Conservation (phyloP, 2,888 invertebrate genomes). For the Dioctria rufipes region DNA sequence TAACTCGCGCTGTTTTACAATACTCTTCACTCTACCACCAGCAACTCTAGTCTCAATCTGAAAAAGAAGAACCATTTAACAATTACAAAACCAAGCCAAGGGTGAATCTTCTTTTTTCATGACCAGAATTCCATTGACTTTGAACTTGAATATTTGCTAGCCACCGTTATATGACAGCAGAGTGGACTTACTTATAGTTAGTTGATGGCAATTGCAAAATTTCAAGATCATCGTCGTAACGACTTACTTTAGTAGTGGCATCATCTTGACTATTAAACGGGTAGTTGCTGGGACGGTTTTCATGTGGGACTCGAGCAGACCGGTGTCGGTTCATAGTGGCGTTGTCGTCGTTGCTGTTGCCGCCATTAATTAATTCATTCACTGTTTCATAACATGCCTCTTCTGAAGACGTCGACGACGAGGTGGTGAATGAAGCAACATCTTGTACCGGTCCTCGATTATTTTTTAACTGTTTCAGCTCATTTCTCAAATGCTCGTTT, state of each 20-base stretch:
- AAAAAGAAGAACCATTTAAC: background rate
- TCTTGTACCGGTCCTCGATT: conserved; percentile 40
- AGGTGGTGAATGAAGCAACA: conserved; percentile 43
- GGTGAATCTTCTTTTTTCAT: background rate
- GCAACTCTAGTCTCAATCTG: background rate
- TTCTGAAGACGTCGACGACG: conserved; percentile 60
- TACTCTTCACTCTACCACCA: background rate
- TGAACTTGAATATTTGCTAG: conserved; percentile 27
- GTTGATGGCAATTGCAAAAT: background rate
- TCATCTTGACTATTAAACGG: no score
- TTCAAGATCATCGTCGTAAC: conserved; percentile 34
- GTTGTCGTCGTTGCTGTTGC: background rate
- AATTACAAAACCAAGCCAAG: background rate
- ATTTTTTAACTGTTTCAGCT: conserved; percentile 63
- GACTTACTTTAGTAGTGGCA: background rate
- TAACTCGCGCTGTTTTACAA: background rate
- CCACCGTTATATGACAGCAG: background rate
- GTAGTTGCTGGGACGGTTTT: background rate
- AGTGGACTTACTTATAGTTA: no score
- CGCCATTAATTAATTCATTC: conserved; percentile 36
- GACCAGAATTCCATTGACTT: background rate
- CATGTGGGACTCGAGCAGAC: conserved; percentile 9
- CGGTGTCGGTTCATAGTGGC: background rate
- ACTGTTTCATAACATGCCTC: conserved; percentile 57
- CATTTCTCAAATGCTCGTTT: conserved; percentile 65